A percentile compares a stretch with the other conserved stretches of the same genome.
These are phyloP conservation scores for Probaryconus sp. DNA, from an alignment of 1,140 invertebrate genomes.

Conservation along the genomic window DNA sequence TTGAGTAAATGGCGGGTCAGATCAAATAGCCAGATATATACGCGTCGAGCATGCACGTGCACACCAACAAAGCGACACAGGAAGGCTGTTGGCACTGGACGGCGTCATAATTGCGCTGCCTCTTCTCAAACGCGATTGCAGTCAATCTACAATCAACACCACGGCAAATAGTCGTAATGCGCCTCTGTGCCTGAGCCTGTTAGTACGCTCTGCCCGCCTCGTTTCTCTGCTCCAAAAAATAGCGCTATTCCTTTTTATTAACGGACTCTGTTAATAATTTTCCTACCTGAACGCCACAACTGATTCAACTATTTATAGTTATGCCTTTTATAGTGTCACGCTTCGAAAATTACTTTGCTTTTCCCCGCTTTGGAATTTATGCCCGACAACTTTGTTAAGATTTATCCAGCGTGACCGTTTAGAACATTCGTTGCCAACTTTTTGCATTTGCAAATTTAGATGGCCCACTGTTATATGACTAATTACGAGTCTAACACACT, in stretches of 20 bases:
- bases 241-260: too few relatives aligned
- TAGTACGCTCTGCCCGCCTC: too few relatives aligned
- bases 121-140: conserved; percentile 63
- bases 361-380: conserved; percentile 11
- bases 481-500: too few relatives aligned
- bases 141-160: conserved; percentile 68
- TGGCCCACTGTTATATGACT: too few relatives aligned
- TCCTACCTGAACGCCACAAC: too few relatives aligned
- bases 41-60: conserved; percentile 59
- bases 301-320: too few relatives aligned
- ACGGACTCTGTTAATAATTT: too few relatives aligned
- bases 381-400: neutral
- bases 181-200: conserved; percentile 1
- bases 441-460: too few relatives aligned
- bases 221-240: too few relatives aligned
- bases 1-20: conserved; percentile 71
- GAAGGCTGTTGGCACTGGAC: conserved; percentile 44
- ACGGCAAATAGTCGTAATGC: conserved; percentile 51
- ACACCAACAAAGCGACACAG: conserved; percentile 55
- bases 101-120: conserved; percentile 66
- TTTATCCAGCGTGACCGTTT: conserved; percentile 4
- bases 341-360: conserved; percentile 39
- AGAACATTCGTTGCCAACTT: conserved; percentile 12
- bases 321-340: conserved; percentile 9
- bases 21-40: conserved; percentile 73